Base-by-base conservation (phyloP, 2,113 vertebrate genomes). In the Suncus etruscus region DNA sequence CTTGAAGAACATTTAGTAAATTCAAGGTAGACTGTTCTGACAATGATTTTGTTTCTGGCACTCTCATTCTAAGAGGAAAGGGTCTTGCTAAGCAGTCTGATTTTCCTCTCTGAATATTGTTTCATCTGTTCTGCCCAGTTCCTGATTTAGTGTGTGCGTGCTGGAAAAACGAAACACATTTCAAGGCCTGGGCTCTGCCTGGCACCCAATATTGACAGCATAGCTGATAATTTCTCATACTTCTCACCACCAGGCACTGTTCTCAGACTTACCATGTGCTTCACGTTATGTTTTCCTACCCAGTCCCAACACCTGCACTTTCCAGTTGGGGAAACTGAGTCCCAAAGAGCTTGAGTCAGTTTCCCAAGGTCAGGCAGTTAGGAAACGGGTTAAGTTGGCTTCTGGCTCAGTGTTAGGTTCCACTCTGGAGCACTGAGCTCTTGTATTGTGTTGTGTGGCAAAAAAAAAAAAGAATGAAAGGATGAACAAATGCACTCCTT, bases 401-500 rank as follows among this genome's bases (percentile, higher is more conserved):
- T 83, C 11, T 0, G 2, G n/a, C 32, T 15, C 8, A 61, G 74
- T 47, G 14, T 1, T 65, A 31, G 75, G 45, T 14, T 8, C 1
- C 25, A 22, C 10, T 45, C 4, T 1, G 3, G 81, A 9, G 20
- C 0, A 0, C 81, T 10, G n/a, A 11, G 18, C 16, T 20, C 11
- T 24, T 6, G 15, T 3, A 6, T 3, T 8, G 1, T 27, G 6
- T 1, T 0, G 6, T 3, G 1, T 24, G 50, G 39, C 24, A 0
- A 11, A 0, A 65, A 0, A 11, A 0, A 65, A 5, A 65, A 8
- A 16, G 20, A 69, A 1, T 14, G 58, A 50, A 27, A 1, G n/a
- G 39, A 47, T 15, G 16, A 75, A 58, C 32, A 54, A 16, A 11
- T 15, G 8, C 24, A 61, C 18, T 51, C 65, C 58, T 61, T 45